A percentile compares a stretch with the other conserved stretches of the same genome.
phyloP scores from a whole-genome alignment of 2,113 vertebrate genomes.

The Copsychus sechellarum region DNA sequence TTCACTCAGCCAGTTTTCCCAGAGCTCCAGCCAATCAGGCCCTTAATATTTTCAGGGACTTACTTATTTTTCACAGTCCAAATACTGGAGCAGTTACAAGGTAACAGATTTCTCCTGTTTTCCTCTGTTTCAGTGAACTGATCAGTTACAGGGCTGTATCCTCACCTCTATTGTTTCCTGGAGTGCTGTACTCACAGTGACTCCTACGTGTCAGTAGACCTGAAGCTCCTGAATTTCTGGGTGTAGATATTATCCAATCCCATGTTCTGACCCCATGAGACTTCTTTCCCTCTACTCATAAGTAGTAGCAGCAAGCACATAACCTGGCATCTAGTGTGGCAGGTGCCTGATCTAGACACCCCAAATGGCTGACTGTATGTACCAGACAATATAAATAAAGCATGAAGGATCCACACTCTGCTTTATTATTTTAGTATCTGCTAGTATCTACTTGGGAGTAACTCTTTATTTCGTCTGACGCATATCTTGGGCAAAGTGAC shows the following conservation, averaged over 20 bases:
- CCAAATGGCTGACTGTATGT: not conserved
- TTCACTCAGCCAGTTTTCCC: not conserved
- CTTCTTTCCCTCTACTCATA: not conserved
- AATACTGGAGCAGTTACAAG: not conserved
- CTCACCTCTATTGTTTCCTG: not conserved
- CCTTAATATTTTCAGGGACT: not conserved
- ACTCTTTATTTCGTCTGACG: not conserved
- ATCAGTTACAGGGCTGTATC: not conserved
- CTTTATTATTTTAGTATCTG: not conserved
- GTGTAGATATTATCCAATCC: not conserved
- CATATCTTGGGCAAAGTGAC: rapidly evolving
- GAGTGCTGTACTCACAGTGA: not conserved
- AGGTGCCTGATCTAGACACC: not conserved
- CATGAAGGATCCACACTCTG: not conserved
- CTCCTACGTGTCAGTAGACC: not conserved
- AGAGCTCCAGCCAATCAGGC: not conserved
- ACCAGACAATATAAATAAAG: not conserved
- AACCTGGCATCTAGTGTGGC: not conserved
- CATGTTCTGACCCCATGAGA: not conserved
- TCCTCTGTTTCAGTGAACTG: not conserved
- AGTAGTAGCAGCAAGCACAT: not conserved
- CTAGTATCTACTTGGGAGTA: not conserved
- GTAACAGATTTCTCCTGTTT: not conserved
- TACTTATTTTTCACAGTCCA: not conserved
- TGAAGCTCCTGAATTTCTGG: not conserved